Conservation (phyloP, 2,797 vertebrate species). For the Hapalemur alaotrensis region DNA sequence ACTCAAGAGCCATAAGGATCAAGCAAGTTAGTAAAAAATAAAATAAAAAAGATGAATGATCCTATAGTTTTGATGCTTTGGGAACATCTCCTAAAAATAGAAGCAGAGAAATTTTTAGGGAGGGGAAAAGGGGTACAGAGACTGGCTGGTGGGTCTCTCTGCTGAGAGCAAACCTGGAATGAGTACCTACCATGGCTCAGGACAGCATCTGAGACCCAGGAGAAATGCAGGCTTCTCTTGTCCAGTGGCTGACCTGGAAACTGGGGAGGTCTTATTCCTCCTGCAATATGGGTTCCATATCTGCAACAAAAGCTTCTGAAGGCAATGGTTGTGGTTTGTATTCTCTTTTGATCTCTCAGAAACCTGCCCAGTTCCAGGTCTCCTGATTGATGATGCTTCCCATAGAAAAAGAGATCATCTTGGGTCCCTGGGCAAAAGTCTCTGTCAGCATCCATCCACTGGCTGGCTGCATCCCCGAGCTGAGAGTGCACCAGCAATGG, state of each 20-base stretch:
- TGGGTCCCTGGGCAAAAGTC: constrained; percentile 7
- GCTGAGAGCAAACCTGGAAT: not conserved
- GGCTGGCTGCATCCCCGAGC: constrained; percentile 2
- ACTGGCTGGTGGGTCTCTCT: not conserved
- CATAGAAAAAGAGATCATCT: constrained; percentile 49
- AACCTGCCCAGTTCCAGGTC: constrained; percentile 4
- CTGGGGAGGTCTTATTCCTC: not conserved
- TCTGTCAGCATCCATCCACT: constrained; percentile 46
- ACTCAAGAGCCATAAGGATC: not conserved
- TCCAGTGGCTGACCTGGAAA: not conserved
- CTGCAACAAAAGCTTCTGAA: constrained; percentile 5
- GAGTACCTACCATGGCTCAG: not conserved
- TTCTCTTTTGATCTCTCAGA: constrained; percentile 49
- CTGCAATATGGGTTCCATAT: not conserved
- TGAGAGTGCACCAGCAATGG: not conserved
- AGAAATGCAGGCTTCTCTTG: not conserved
- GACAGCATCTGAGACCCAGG: not conserved
- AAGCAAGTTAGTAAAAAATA: constrained; percentile 1
- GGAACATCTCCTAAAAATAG: not conserved
- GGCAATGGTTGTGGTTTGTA: constrained; percentile 15
- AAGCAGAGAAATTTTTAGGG: not conserved
- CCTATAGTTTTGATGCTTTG: not conserved
- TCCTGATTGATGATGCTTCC: constrained; percentile 50
- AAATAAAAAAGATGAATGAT: not conserved
- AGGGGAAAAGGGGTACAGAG: not conserved